These are phyloP conservation scores for Antheraea mylitta DNA, from an alignment of 1,140 invertebrate genomes.

Conservation along the genomic window DNA sequence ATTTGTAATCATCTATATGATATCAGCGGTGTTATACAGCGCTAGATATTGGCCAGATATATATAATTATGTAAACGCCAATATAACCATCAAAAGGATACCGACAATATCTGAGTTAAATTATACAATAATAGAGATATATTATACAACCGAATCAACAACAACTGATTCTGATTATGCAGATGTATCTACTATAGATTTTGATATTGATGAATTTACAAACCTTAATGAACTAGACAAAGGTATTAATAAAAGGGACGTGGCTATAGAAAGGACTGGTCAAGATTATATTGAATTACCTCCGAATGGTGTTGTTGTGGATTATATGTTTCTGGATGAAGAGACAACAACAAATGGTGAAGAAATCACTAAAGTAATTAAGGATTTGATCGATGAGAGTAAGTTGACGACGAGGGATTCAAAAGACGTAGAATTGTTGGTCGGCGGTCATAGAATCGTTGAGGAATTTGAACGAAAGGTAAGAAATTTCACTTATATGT, in stretches of 20 bases:
- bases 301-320: slow-evolving; percentile 15
- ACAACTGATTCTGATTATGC: slow-evolving; percentile 36
- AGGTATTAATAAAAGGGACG: slow-evolving; percentile 21
- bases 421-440: slow-evolving; percentile 29
- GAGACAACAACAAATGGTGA: slow-evolving; percentile 12
- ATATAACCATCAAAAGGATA: slow-evolving; percentile 66
- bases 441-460: slow-evolving; percentile 2
- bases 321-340: slow-evolving; percentile 24
- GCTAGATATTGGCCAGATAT: slow-evolving; percentile 61
- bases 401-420: slow-evolving; percentile 22
- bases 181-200: slow-evolving; percentile 26
- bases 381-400: slow-evolving; percentile 30
- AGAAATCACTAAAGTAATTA: slow-evolving; percentile 7
- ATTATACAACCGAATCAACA: slow-evolving; percentile 40
- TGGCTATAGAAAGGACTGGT: slow-evolving; percentile 8
- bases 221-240: slow-evolving; percentile 13
- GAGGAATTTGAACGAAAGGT: slow-evolving; percentile 1
- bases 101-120: slow-evolving; percentile 59
- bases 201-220: slow-evolving; percentile 20
- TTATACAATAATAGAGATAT: slow-evolving; percentile 36
- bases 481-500: neutral
- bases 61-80: slow-evolving; percentile 59
- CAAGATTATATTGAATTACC: slow-evolving; percentile 24
- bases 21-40: slow-evolving; percentile 54
- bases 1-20: slow-evolving; percentile 48